Evolutionary conservation across 2,888 invertebrate genomes (phyloP).

Genomic region (Phyllotreta striolata): DNA sequence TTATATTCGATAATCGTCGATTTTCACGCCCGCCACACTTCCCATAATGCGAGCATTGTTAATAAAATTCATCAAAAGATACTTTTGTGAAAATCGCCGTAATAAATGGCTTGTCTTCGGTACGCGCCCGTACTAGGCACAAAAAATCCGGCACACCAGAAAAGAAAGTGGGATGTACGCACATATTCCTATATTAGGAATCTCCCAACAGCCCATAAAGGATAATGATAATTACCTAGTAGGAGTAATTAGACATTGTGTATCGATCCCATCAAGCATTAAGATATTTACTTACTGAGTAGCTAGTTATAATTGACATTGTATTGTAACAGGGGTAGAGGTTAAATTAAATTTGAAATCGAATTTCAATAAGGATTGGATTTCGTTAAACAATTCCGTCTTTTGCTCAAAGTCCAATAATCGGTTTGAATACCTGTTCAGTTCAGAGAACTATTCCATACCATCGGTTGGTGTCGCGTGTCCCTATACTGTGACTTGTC

Average conservation of each 20-base stretch:
- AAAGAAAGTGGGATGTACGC: conserved; percentile 19
- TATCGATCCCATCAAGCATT: too few relatives aligned
- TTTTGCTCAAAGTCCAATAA: conserved; percentile 3
- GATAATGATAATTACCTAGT: too few relatives aligned
- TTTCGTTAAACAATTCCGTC: conserved; percentile 5
- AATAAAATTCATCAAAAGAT: conserved; percentile 47
- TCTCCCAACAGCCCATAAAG: not conserved
- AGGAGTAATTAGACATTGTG: too few relatives aligned
- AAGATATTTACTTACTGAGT: too few relatives aligned
- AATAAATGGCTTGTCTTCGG: conserved; percentile 44
- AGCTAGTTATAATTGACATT: too few relatives aligned
- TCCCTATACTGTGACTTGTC: conserved; percentile 23
- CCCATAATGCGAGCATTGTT: conserved; percentile 44
- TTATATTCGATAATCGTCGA: conserved; percentile 45
- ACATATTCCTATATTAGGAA: conserved; percentile 33
- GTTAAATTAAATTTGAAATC: too few relatives aligned
- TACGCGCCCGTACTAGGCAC: conserved; percentile 40
- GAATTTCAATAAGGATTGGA: not conserved
- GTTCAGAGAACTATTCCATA: conserved; percentile 6
- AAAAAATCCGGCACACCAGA: conserved; percentile 12
- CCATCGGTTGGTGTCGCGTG: conserved; percentile 25
- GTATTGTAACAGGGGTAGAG: too few relatives aligned
- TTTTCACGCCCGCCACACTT: conserved; percentile 46
- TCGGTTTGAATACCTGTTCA: not conserved
- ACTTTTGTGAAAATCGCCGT: conserved; percentile 47